A percentile compares a stretch with the other conserved stretches of the same genome.
These are phyloP conservation scores for Bombyx huttoni DNA, from an alignment of 2,888 invertebrate species.

Conservation along the genomic window DNA sequence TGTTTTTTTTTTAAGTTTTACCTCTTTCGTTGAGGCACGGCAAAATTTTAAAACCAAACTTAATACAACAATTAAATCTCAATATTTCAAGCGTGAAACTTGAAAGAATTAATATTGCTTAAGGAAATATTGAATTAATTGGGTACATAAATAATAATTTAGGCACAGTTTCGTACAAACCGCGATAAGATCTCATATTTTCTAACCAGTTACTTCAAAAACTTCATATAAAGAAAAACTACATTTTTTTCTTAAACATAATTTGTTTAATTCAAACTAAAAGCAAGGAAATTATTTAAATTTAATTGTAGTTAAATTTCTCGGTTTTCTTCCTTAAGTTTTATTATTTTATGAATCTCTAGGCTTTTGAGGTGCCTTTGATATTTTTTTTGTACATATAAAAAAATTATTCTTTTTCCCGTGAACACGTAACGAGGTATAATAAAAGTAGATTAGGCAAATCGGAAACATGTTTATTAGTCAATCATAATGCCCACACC, in stretches of 20 bases:
- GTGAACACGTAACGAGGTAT: conserved; percentile 3
- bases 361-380: not conserved
- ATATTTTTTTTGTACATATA: not conserved
- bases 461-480: conserved; percentile 6
- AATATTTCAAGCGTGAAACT: not conserved
- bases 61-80: not conserved
- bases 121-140: not conserved
- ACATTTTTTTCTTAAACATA: no score
- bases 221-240: no score
- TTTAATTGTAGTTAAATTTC: no score
- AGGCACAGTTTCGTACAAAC: not conserved
- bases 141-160: no score
- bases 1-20: no score
- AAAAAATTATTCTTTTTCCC: not conserved
- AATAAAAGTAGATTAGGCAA: conserved; percentile 6
- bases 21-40: no score
- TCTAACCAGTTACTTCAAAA: no score
- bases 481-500: conserved; percentile 4
- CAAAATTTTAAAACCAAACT: not conserved
- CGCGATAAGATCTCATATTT: not conserved
- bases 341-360: not conserved
- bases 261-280: no score
- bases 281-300: no score
- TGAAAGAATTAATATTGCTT: not conserved
- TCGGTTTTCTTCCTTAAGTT: no score